phyloP scores from a whole-genome alignment of 1,140 invertebrate genomes.

The Macrocentrus cingulum region DNA sequence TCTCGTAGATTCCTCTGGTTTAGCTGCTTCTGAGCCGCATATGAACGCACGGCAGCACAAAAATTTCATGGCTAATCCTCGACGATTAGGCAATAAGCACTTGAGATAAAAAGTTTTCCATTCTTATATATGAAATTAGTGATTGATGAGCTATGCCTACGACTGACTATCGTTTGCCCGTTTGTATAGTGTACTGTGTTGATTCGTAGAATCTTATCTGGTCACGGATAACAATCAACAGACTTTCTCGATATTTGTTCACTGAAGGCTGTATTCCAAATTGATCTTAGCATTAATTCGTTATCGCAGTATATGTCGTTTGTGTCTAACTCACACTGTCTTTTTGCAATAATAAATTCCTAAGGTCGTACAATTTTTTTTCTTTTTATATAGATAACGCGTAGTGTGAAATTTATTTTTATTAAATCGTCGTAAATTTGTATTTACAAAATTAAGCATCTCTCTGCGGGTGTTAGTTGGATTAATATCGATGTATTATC shows the following conservation, averaged over 20 bases:
- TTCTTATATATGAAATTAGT: not conserved
- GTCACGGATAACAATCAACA: not conserved
- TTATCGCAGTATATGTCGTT: too few relatives aligned
- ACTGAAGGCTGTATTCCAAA: not conserved
- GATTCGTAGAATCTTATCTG: not conserved
- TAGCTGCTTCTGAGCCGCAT: not conserved
- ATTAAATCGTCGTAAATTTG: not conserved
- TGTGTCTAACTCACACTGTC: too few relatives aligned
- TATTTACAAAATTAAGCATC: not conserved
- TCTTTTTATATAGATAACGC: not conserved
- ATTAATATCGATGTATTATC: constrained; percentile 1
- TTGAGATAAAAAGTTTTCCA: not conserved
- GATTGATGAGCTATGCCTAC: not conserved
- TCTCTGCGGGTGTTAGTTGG: not conserved
- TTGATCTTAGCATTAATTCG: too few relatives aligned
- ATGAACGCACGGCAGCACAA: constrained; percentile 8
- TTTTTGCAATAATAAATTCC: not conserved
- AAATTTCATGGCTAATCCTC: constrained; percentile 12
- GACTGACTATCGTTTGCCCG: not conserved
- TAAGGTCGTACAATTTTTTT: not conserved
- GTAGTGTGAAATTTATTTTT: not conserved
- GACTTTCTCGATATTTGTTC: not conserved
- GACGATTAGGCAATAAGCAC: not conserved
- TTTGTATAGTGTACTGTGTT: not conserved
- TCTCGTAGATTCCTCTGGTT: not conserved